Evolutionary conservation across 2,888 invertebrate species (phyloP), one percentile per base, ranked within the genome.

Genomic region (Standfussiana lucernea): DNA sequence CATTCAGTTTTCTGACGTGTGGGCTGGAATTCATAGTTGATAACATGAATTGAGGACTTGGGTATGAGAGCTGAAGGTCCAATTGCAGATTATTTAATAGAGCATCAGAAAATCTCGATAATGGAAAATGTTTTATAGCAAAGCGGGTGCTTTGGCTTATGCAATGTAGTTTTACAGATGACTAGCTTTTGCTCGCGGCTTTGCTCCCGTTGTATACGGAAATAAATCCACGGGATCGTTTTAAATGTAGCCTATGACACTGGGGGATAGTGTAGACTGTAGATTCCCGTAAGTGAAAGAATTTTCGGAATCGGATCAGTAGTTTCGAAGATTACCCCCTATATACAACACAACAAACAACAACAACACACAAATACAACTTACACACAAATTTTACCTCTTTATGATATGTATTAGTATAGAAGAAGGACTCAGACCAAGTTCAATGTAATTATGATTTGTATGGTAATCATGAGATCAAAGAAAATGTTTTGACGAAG

Each of bases 1-100:
- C 35, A 68, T 66, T 56, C 3, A 18, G 13, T 47, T 66, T 62
- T 71, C 62, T 75, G 70, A 75, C 40, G 56, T 68, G 4, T 47
- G 42, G 4, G 62, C 15, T 59, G 18, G 32, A 62, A 42, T 62
- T 37, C 2, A 79, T 35, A 45, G 24, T 18, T 18, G 37, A 73
- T 73, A 32, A 35, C 15, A 42, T 24, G 13, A 35, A 59, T 35
- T 37, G 75, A 64, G 11, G 15, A 37, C 8, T 82, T 40, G 21
- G 8, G 59, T 37, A 45, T 32, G 24, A 18, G 18, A 78, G 24
- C 15, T 53, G 3, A 77, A 61, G 21, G 11, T 50, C 1, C 15
- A 50, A 21, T 50, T 61, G 37, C 15, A 32, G 8, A 59, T 59
- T 8, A 59, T 32, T 35, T 35, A 2, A 64, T 35, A 18, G 24